These are phyloP conservation scores for Antheraea mylitta DNA, from an alignment of 1,140 invertebrate species.

Conservation along the genomic window DNA sequence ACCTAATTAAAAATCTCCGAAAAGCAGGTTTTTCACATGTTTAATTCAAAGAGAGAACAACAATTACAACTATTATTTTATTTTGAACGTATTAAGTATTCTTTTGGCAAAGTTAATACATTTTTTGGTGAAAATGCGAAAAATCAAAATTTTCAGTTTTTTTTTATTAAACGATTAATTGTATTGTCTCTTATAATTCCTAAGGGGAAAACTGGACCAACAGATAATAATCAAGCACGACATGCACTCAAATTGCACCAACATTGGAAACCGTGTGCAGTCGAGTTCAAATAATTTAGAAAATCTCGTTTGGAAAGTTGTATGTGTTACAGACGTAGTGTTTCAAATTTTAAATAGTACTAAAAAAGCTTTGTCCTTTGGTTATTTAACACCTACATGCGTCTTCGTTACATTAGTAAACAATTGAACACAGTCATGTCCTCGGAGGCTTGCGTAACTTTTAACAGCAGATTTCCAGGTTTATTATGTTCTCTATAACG, in stretches of 20 bases:
- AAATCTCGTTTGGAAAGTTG: neutral
- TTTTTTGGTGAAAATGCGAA: too few relatives aligned
- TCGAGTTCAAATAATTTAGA: neutral
- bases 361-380: neutral
- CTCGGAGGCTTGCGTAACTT: neutral
- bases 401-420: neutral
- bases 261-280: neutral
- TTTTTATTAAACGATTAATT: too few relatives aligned
- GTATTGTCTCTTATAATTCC: too few relatives aligned
- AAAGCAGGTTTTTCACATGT: too few relatives aligned
- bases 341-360: slow-evolving; percentile 1
- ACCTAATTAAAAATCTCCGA: too few relatives aligned
- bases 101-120: too few relatives aligned
- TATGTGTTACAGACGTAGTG: neutral
- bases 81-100: too few relatives aligned
- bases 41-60: too few relatives aligned
- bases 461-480: neutral
- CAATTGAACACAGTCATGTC: neutral
- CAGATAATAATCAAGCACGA: neutral
- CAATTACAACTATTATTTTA: too few relatives aligned
- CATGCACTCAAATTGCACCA: neutral
- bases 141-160: too few relatives aligned
- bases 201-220: too few relatives aligned
- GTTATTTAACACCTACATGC: neutral
- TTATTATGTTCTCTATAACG: neutral